These are phyloP conservation scores for Ectobius pallidus DNA, from an alignment of 2,888 invertebrate species.

Conservation along the genomic window DNA sequence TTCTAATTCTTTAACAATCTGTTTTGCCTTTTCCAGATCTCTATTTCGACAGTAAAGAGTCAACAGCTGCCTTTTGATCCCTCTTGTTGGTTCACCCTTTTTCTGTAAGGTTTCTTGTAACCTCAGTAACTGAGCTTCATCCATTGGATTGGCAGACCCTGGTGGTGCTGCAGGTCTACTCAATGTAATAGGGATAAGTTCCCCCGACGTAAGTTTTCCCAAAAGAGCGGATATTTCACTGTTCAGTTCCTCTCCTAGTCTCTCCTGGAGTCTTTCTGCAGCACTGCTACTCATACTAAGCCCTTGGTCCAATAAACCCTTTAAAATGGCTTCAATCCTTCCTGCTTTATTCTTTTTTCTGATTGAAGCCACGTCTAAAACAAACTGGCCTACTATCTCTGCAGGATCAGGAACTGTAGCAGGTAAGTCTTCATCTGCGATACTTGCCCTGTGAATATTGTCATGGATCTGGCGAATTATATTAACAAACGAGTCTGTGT, in stretches of 20 bases:
- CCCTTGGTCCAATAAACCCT: constrained; percentile 64
- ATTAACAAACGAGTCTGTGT: constrained; percentile 66
- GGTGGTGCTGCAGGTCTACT: constrained; percentile 47
- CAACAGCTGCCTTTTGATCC: constrained; percentile 67
- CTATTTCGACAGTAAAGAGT: constrained; percentile 66
- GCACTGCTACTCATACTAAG: constrained; percentile 66
- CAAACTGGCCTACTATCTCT: constrained; percentile 62
- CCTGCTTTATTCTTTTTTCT: constrained; percentile 56
- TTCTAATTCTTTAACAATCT: constrained; percentile 64
- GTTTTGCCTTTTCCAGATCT: constrained; percentile 65
- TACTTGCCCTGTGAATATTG: constrained; percentile 50
- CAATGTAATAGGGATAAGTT: constrained; percentile 60
- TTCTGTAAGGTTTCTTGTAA: constrained; percentile 61
- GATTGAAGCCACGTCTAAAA: constrained; percentile 60
- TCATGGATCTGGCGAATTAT: constrained; percentile 63
- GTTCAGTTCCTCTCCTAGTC: constrained; percentile 69
- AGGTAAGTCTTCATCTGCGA: constrained; percentile 51
- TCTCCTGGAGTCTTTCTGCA: constrained; percentile 68
- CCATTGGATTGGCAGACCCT: constrained; percentile 45
- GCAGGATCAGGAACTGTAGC: constrained; percentile 48
- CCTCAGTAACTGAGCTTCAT: constrained; percentile 63
- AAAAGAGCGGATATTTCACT: constrained; percentile 66
- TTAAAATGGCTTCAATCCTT: constrained; percentile 51
- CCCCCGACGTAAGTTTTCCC: constrained; percentile 67
- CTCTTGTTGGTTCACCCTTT: constrained; percentile 63